phyloP scores from a whole-genome alignment of 2,888 invertebrate species.

The Coelinius sp. region DNA sequence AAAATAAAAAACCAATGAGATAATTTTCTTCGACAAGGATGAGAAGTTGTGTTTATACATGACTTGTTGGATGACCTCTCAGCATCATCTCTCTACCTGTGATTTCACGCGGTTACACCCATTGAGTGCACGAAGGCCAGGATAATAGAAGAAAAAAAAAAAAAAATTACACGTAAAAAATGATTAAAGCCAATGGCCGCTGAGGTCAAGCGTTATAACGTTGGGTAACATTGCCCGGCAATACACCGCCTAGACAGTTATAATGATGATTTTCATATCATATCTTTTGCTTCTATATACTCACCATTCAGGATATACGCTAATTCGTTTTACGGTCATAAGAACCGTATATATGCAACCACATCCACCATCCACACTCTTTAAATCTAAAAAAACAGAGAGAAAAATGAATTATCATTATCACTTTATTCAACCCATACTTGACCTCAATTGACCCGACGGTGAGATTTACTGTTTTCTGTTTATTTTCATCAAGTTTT shows the following conservation, averaged over 20 bases:
- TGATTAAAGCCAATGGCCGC: conserved; percentile 39
- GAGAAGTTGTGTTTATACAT: conserved; percentile 32
- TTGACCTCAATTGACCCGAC: too few species aligned
- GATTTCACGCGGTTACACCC: conserved; percentile 37
- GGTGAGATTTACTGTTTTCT: too few species aligned
- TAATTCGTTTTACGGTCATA: too few species aligned
- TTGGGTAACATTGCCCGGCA: neutral
- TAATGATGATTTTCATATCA: conserved; percentile 35
- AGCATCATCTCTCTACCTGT: conserved; percentile 34
- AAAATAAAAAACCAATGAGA: neutral
- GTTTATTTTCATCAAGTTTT: too few species aligned
- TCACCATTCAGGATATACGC: too few species aligned
- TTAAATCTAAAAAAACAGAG: too few species aligned
- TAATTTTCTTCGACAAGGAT: conserved; percentile 8
- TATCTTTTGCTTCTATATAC: too few species aligned
- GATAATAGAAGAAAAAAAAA: neutral
- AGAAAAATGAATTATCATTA: too few species aligned
- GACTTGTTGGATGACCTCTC: conserved; percentile 34
- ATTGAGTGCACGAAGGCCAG: conserved; percentile 31
- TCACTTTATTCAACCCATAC: too few species aligned
- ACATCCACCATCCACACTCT: too few species aligned
- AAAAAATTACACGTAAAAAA: neutral
- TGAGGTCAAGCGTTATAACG: conserved; percentile 33
- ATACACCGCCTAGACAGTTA: conserved; percentile 26
- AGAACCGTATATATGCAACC: too few species aligned